These are phyloP conservation scores for Cephus pygmeus DNA, from an alignment of 2,888 invertebrate genomes.

Conservation along the genomic window DNA sequence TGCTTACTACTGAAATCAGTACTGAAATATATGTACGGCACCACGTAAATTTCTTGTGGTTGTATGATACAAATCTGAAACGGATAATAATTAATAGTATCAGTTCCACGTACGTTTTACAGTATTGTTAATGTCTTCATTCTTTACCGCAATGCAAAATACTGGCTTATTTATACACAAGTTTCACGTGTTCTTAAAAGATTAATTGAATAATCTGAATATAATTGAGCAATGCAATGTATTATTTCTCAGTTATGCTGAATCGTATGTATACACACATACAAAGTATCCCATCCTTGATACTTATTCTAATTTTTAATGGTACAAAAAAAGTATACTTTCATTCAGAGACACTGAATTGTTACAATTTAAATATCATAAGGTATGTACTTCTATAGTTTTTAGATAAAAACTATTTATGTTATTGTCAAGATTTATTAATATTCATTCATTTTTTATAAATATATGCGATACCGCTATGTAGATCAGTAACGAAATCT, in stretches of 20 bases:
- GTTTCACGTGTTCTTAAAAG: slow-evolving; percentile 1
- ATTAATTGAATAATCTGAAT: slow-evolving; percentile 8
- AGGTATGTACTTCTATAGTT: neutral
- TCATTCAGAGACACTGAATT: neutral
- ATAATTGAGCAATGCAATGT: slow-evolving; percentile 22
- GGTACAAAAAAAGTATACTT: neutral
- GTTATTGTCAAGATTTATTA: neutral
- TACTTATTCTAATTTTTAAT: neutral
- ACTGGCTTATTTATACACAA: neutral
- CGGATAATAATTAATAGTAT: neutral
- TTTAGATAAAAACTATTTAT: neutral
- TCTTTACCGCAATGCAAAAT: neutral
- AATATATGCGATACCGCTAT: neutral
- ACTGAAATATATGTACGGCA: neutral
- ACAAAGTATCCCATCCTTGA: neutral
- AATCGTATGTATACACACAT: slow-evolving; percentile 10
- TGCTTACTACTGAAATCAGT: neutral
- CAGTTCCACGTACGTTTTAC: neutral
- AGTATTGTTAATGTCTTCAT: neutral
- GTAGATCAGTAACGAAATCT: neutral
- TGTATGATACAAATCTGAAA: neutral
- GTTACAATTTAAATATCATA: neutral
- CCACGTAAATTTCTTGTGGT: neutral
- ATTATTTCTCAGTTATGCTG: slow-evolving; percentile 6
- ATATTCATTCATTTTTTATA: neutral